Percentiles rank a stretch among this genome's conserved stretches.
These are phyloP conservation scores for Drosophila ironensis DNA, from an alignment of 1,140 invertebrate species.

Conservation along the genomic window DNA sequence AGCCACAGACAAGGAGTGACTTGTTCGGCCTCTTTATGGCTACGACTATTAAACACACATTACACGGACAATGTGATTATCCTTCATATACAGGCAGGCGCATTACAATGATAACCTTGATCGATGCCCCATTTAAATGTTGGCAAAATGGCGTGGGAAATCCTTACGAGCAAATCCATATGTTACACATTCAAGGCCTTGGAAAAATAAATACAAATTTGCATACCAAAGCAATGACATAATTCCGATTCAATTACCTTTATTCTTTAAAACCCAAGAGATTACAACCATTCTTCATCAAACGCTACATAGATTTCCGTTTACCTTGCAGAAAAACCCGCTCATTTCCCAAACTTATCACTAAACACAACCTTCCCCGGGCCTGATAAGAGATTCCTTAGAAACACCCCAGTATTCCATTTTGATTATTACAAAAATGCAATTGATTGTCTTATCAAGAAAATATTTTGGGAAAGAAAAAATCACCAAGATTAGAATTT, in stretches of 20 bases:
- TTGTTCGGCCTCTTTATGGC: conserved; percentile 26
- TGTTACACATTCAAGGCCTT: too few relatives aligned
- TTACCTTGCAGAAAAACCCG: too few relatives aligned
- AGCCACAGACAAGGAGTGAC: conserved; percentile 11
- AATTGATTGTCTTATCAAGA: conserved; percentile 7
- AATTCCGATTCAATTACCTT: too few relatives aligned
- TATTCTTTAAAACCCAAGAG: too few relatives aligned
- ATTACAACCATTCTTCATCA: too few relatives aligned
- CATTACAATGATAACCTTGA: conserved; percentile 57
- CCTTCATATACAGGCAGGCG: conserved; percentile 21
- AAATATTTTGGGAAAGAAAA: conserved; percentile 4
- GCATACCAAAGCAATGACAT: too few relatives aligned
- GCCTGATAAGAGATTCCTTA: not conserved
- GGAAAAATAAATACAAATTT: too few relatives aligned
- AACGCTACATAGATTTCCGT: too few relatives aligned
- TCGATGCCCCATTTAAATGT: conserved; percentile 29
- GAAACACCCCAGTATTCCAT: not conserved
- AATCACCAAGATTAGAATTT: conserved; percentile 1
- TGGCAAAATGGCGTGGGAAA: conserved; percentile 12
- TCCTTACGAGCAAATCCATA: conserved; percentile 10
- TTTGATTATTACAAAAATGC: not conserved
- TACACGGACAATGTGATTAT: conserved; percentile 43
- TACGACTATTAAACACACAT: conserved; percentile 59
- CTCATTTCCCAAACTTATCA: too few relatives aligned
- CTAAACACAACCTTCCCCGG: not conserved